phyloP scores from a whole-genome alignment of 2,113 vertebrate species.

The Parus major region DNA sequence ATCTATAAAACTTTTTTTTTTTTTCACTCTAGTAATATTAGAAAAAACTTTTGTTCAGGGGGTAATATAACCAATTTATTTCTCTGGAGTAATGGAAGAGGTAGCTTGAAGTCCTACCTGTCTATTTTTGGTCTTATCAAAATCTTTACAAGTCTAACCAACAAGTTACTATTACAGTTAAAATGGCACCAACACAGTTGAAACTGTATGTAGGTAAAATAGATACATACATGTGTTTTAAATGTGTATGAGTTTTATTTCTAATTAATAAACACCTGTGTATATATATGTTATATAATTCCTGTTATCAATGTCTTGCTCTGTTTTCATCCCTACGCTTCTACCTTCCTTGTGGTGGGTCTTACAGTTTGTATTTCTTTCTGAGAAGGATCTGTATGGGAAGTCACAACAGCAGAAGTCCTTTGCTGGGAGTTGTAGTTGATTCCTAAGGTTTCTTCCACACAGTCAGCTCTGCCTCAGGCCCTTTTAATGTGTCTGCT shows the following conservation, averaged over 20 bases:
- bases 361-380: not conserved
- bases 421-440: accelerated
- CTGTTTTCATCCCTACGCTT: not conserved
- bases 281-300: not conserved
- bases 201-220: not conserved
- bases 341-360: not conserved
- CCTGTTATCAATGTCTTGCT: not conserved
- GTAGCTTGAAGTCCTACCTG: not conserved
- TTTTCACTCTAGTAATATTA: not conserved
- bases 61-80: not conserved
- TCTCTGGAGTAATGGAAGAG: not conserved
- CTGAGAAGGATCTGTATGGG: not conserved
- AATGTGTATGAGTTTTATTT: not conserved
- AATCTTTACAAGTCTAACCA: not conserved
- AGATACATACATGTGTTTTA: not conserved
- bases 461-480: not conserved
- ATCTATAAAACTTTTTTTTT: not conserved
- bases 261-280: not conserved
- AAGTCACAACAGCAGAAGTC: not conserved
- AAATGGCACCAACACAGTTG: accelerated
- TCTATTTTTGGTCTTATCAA: not conserved
- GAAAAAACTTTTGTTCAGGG: not conserved
- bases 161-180: not conserved
- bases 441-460: not conserved
- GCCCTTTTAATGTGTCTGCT: not conserved